Evolutionary conservation across 2,113 vertebrate species (phyloP), one percentile per base, ranked within the genome.

Genomic region (Apodemus speciosus): DNA sequence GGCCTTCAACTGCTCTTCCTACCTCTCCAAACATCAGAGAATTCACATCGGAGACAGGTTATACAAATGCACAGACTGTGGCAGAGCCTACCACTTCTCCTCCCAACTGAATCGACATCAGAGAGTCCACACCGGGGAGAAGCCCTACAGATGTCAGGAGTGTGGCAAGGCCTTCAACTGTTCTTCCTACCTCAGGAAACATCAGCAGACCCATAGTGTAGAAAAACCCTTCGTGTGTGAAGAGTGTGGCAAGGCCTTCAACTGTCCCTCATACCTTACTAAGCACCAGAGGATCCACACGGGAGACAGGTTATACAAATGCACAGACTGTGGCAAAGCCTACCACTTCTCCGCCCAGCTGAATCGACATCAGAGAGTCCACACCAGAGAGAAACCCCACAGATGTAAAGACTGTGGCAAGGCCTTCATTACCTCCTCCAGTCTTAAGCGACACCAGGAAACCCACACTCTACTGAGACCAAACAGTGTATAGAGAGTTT

Each of bases 131-230:
- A 86, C 64, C 0, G 64, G 64, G 53, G 64, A 86, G 46, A 86
- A 86, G 3, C 84, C 84, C 64, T 86, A 69, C 4, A 6, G n/a
- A 0, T 86, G 84, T 71, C 27, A 86, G 15, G 84, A 86, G 0
- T 86, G 84, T 38, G 84, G 84, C 46, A 51, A 69, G 51, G 84
- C 84, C 84, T 85, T 69, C 64, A 69, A 51, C 46, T 85, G 64
- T 6, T 69, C 46, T 25, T 85, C 84, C 0, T 68, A 85, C 6
- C 84, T 85, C n/a, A n/a, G 16, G 27, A 68, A 68, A 21, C 84
- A 85, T 7, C 64, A 51, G 64, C 15, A 21, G 25, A 16, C 38
- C 21, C 84, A 85, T 14, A 53, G 9, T 53, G 84, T 51, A 69
- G 64, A 69, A 16, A 69, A 68, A 23, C 64, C 32, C 11, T 69